Evolutionary conservation across 2,797 vertebrate species (phyloP), one percentile per base, ranked within the genome.

Genomic region (Onychomys leucogaster): DNA sequence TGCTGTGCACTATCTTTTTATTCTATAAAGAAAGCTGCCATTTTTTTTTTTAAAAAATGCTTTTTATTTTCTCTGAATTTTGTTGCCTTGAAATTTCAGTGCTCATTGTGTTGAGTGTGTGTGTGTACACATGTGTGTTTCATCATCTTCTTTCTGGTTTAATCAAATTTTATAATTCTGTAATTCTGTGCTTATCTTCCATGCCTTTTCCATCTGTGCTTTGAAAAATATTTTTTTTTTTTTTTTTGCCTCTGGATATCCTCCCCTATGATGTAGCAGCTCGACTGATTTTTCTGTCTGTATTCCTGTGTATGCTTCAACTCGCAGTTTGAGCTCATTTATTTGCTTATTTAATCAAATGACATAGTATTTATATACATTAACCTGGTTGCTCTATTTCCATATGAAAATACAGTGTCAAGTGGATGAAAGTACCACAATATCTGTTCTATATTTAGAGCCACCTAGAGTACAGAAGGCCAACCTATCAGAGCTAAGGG

Each of bases 311-410:
- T 76, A 1, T 2, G 43, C 83, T 77, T 94, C 21, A 81, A 55
- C 19, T 89, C 67, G 29, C 65, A 84, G 57, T 88, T 71, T 90
- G n/a, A 71, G 65, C 41, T 77, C 10, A 59, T 43, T 88, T 76
- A 32, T 89, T 69, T 87, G 17, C 12, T 67, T 86, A 7, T 57
- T 88, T 92, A 73, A 61, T 87, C 32, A 93, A 93, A 37, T 80
- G 19, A n/a, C 1, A 5, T 67, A 43, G 1, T 77, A 4, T 49
- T 96, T 75, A 80, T 91, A 93, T 77, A 65, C 25, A 57, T 94
- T 88, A 73, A 77, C 43, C 77, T 8, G 43, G 6, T n/a, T 59
- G 0, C 34, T 84, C 88, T 52, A 67, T 57, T 88, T 91, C n/a
- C 89, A 17, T 80, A 34, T 10, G 3, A 4, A 19, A 69, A 63